phyloP scores from a whole-genome alignment of 1,140 invertebrate species.

The Phocides pigmalion region DNA sequence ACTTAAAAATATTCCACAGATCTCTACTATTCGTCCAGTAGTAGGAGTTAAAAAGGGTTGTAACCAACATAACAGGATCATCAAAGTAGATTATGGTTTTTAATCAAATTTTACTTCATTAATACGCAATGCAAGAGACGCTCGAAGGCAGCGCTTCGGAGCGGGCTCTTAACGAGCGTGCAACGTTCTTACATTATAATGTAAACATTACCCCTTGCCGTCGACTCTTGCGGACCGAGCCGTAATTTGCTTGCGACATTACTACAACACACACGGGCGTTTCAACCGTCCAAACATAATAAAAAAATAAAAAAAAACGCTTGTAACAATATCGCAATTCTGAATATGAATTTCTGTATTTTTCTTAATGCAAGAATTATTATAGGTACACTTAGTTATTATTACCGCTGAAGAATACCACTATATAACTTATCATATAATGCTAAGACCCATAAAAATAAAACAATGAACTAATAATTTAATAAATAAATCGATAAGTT shows the following conservation, averaged over 20 bases:
- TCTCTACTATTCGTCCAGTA: no score
- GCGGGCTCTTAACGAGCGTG: constrained; percentile 66
- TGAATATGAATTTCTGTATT: background rate
- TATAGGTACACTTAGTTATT: no score
- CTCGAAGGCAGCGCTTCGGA: constrained; percentile 50
- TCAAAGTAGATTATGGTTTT: constrained; percentile 22
- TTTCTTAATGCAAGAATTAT: no score
- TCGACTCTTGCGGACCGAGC: constrained; percentile 52
- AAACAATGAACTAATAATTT: no score
- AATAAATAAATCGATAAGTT: no score
- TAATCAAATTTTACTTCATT: constrained; percentile 36
- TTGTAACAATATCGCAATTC: no score
- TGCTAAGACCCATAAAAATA: no score
- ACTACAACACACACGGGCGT: constrained; percentile 46
- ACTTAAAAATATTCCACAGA: no score
- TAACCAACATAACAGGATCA: constrained; percentile 6
- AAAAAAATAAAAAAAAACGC: background rate
- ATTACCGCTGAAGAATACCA: no score
- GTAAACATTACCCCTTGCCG: constrained; percentile 75
- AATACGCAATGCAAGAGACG: constrained; percentile 30
- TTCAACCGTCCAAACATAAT: constrained; percentile 4
- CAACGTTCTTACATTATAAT: constrained; percentile 77
- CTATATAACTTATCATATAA: no score
- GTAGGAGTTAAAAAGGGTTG: no score
- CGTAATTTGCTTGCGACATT: constrained; percentile 73